Conservation (phyloP, 1,140 invertebrate species). For the Drosophila setifemur region DNA sequence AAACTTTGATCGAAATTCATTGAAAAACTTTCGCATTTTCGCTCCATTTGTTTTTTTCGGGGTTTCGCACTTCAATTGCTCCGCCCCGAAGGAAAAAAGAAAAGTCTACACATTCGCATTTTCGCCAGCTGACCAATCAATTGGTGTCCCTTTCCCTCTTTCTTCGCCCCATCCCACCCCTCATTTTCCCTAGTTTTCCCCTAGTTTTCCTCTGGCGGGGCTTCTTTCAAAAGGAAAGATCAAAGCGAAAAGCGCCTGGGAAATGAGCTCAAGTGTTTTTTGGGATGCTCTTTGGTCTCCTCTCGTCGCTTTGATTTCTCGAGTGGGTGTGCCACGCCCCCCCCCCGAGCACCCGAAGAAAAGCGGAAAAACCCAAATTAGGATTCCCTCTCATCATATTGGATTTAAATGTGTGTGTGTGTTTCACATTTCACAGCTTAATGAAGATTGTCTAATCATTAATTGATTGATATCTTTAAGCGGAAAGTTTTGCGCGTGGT, state of each 20-base stretch:
- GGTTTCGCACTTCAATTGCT: slow-evolving; percentile 43
- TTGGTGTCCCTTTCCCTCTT: slow-evolving; percentile 12
- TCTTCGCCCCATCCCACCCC: neutral
- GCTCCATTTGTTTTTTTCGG: slow-evolving; percentile 42
- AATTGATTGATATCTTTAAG: slow-evolving; percentile 43
- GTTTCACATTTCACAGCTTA: slow-evolving; percentile 41
- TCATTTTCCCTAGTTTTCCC: slow-evolving; percentile 12
- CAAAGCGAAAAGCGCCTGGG: slow-evolving; percentile 60
- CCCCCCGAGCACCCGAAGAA: slow-evolving; percentile 4
- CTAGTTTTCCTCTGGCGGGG: slow-evolving; percentile 5
- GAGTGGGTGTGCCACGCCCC: slow-evolving; percentile 48
- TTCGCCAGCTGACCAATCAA: slow-evolving; percentile 32
- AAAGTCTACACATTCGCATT: slow-evolving; percentile 13
- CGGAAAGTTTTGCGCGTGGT: neutral
- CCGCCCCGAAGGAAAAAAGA: no score
- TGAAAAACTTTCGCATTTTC: slow-evolving; percentile 39
- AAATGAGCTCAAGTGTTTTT: slow-evolving; percentile 65
- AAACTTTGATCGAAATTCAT: slow-evolving; percentile 32
- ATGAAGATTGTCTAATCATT: slow-evolving; percentile 17
- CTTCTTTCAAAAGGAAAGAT: slow-evolving; percentile 38
- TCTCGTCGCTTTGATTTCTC: slow-evolving; percentile 51
- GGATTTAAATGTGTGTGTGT: slow-evolving; percentile 54
- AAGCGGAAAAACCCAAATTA: slow-evolving; percentile 32
- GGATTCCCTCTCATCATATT: slow-evolving; percentile 47
- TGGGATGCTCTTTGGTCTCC: slow-evolving; percentile 21